A percentile compares a stretch with the other conserved stretches of the same genome.
Evolutionary conservation across 2,797 vertebrate genomes (phyloP).

Genomic region (Champsocephalus gunnari): DNA sequence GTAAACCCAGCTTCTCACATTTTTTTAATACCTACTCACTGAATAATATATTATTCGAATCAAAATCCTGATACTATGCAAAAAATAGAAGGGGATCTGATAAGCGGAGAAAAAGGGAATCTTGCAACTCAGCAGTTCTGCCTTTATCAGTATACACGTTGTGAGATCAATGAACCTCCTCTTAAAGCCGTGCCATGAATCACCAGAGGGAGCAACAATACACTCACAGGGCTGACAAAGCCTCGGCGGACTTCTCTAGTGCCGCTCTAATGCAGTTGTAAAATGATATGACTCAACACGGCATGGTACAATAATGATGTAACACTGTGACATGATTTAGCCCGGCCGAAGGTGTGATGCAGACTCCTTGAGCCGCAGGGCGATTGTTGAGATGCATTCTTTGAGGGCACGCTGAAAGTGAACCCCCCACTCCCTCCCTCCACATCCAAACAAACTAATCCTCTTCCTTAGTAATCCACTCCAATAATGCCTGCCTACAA

Average conservation of each 20-base stretch:
- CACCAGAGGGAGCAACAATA: constrained; percentile 65
- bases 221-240: constrained; percentile 51
- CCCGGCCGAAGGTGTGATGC: constrained; percentile 60
- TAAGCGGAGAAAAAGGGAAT: constrained; percentile 50
- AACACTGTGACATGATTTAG: constrained; percentile 69
- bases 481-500: constrained; percentile 62
- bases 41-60: constrained; percentile 74
- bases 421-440: constrained; percentile 24
- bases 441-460: constrained; percentile 71
- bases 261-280: constrained; percentile 59
- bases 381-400: constrained; percentile 61
- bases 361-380: constrained; percentile 63
- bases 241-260: constrained; percentile 33
- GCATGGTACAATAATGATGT: constrained; percentile 65
- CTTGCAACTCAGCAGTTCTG: constrained; percentile 69
- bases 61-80: constrained; percentile 68
- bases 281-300: constrained; percentile 64
- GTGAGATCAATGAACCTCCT: constrained; percentile 69
- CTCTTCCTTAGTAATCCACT: constrained; percentile 77
- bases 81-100: constrained; percentile 62
- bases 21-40: constrained; percentile 63
- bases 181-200: constrained; percentile 60
- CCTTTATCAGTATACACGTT: constrained; percentile 61
- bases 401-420: constrained; percentile 54
- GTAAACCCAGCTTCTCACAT: constrained; percentile 51